Percentiles rank a stretch among this genome's conserved stretches.
These are phyloP conservation scores for Scatophagus argus DNA, from an alignment of 2,113 vertebrate species.

Conservation along the genomic window DNA sequence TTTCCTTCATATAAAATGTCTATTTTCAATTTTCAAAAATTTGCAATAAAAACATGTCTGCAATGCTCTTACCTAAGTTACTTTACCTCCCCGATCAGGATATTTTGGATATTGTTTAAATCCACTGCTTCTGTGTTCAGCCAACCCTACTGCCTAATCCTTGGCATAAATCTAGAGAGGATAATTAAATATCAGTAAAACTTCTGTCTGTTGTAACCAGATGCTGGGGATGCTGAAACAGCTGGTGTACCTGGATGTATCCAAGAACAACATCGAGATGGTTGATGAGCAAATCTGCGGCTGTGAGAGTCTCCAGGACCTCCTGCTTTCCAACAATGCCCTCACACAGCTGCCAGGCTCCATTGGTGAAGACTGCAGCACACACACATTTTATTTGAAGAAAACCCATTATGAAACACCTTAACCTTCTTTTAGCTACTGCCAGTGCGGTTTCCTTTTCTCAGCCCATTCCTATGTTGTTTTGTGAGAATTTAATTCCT, in stretches of 20 bases:
- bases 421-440: slow-evolving; percentile 1
- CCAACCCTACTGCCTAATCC: not conserved
- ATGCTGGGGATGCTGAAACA: slow-evolving; percentile 95
- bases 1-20: not conserved
- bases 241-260: slow-evolving; percentile 94
- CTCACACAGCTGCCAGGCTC: slow-evolving; percentile 95
- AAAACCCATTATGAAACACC: slow-evolving; percentile 40
- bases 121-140: not conserved
- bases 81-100: not conserved
- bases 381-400: not conserved
- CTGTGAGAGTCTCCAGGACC: slow-evolving; percentile 95
- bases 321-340: slow-evolving; percentile 95
- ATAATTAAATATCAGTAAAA: not conserved
- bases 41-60: not conserved
- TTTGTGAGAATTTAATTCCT: not conserved
- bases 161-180: not conserved
- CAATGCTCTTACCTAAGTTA: not conserved
- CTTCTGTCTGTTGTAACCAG: slow-evolving; percentile 67
- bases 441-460: not conserved
- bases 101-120: slow-evolving; percentile 3
- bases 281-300: slow-evolving; percentile 95
- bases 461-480: not conserved
- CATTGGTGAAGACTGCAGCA: slow-evolving; percentile 85
- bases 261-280: slow-evolving; percentile 97
- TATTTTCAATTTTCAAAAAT: not conserved